phyloP scores from a whole-genome alignment of 2,888 invertebrate species.

The Oscheius sp. region DNA sequence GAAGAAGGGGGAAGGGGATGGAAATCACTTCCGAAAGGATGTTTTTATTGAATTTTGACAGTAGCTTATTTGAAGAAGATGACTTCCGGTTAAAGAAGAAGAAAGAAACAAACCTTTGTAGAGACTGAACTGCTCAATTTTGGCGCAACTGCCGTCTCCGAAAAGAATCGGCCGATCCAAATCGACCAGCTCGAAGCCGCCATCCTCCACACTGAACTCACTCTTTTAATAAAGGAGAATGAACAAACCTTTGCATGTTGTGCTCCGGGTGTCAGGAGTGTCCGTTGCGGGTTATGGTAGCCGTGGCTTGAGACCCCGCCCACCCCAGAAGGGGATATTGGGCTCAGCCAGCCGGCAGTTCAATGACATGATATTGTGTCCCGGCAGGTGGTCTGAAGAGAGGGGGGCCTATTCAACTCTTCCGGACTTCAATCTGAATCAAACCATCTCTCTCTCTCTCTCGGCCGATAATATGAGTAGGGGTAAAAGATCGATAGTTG shows the following conservation, averaged over 20 bases:
- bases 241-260: conserved; percentile 18
- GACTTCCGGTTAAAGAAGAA: background rate
- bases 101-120: conserved; percentile 3
- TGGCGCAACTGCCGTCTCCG: conserved; percentile 3
- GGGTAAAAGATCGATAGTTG: no score
- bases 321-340: conserved; percentile 21
- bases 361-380: conserved; percentile 28
- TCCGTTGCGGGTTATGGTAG: conserved; percentile 22
- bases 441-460: no score
- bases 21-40: no score
- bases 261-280: conserved; percentile 21
- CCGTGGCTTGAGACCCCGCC: background rate
- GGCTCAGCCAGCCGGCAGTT: conserved; percentile 21
- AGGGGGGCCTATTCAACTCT: conserved; percentile 1
- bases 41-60: no score
- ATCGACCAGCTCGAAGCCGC: conserved; percentile 21
- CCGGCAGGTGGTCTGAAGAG: conserved; percentile 28
- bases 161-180: conserved; percentile 19
- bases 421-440: no score
- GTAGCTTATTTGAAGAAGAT: background rate
- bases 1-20: background rate
- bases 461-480: no score
- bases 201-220: conserved; percentile 1
- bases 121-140: conserved; percentile 23
- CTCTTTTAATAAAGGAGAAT: background rate